Evolutionary conservation across 2,797 vertebrate species (phyloP).

Genomic region (Xiphorhynchus erythropygius): DNA sequence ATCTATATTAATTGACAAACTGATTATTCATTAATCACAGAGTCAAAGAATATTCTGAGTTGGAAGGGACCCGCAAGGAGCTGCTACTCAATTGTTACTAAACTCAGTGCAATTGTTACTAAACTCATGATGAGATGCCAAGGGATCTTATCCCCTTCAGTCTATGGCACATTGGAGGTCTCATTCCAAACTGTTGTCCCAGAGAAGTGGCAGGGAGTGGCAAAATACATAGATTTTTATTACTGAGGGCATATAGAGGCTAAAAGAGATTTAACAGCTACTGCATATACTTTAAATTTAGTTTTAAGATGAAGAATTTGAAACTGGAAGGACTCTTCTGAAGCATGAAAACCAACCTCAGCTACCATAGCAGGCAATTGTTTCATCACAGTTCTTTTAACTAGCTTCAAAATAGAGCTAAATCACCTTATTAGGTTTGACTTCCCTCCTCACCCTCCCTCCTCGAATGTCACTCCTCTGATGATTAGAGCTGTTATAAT

Average conservation of each 20-base stretch:
- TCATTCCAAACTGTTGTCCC: not conserved
- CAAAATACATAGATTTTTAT: not conserved
- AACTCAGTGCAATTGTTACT: not conserved
- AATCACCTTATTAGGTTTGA: not conserved
- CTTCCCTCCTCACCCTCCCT: accelerated
- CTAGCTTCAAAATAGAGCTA: not conserved
- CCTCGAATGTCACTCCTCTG: not conserved
- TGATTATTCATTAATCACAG: not conserved
- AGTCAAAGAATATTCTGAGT: not conserved
- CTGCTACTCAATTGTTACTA: not conserved
- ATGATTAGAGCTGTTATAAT: not conserved
- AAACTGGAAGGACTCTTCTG: not conserved
- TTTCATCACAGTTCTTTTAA: not conserved
- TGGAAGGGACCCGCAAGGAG: not conserved
- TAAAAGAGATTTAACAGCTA: not conserved
- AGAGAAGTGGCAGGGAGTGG: not conserved
- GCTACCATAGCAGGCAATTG: not conserved
- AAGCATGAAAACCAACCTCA: not conserved
- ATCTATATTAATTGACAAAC: not conserved
- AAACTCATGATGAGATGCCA: not conserved
- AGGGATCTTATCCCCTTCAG: not conserved
- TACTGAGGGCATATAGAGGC: not conserved
- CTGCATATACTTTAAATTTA: not conserved
- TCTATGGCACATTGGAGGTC: not conserved
- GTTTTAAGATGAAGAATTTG: not conserved